Evolutionary conservation across 2,113 vertebrate genomes (phyloP).

Genomic region (Lates calcarifer): DNA sequence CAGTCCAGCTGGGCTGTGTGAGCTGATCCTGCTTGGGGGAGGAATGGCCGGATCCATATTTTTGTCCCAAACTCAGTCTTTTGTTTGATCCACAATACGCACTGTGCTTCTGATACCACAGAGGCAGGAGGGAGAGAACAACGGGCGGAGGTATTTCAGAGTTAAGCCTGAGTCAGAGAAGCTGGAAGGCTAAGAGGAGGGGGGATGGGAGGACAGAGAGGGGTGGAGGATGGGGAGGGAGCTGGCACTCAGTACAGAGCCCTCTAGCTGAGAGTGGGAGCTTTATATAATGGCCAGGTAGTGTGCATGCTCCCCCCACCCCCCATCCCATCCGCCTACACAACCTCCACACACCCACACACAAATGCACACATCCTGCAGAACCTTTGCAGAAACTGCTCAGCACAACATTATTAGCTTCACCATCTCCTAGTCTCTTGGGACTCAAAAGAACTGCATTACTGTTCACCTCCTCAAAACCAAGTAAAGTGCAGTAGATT

Average conservation of each 20-base stretch:
- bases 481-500: slow-evolving; percentile 46
- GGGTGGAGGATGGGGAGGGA: slow-evolving; percentile 70
- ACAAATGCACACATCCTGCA: slow-evolving; percentile 70
- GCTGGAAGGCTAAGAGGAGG: slow-evolving; percentile 75
- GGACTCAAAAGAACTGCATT: slow-evolving; percentile 63
- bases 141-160: slow-evolving; percentile 75
- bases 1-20: slow-evolving; percentile 22
- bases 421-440: slow-evolving; percentile 62
- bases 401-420: slow-evolving; percentile 74
- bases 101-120: slow-evolving; percentile 59
- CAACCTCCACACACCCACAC: slow-evolving; percentile 60
- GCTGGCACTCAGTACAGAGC: slow-evolving; percentile 74
- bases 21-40: slow-evolving; percentile 7
- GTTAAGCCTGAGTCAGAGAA: slow-evolving; percentile 79
- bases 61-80: slow-evolving; percentile 51
- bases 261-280: slow-evolving; percentile 80
- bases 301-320: slow-evolving; percentile 54
- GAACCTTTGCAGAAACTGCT: slow-evolving; percentile 66
- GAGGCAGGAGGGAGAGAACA: slow-evolving; percentile 72
- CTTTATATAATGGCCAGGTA: slow-evolving; percentile 84
- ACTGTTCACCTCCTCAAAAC: slow-evolving; percentile 60
- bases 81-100: slow-evolving; percentile 54
- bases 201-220: slow-evolving; percentile 74
- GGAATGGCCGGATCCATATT: slow-evolving; percentile 28
- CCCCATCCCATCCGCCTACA: slow-evolving; percentile 54